Evolutionary conservation across 2,888 invertebrate genomes (phyloP).

Genomic region (Cephus pulcher): DNA sequence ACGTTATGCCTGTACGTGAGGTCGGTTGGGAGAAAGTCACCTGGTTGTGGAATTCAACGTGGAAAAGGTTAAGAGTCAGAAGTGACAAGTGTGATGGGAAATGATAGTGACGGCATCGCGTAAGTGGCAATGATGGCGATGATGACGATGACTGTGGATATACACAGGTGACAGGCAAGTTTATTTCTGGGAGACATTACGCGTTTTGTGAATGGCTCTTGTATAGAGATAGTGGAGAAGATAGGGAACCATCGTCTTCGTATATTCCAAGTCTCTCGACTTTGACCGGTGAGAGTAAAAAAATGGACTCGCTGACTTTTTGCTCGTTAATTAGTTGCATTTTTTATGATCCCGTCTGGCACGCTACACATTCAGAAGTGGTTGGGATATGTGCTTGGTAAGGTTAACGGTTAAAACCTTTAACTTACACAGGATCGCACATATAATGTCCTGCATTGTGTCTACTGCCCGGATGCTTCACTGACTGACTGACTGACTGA

Average conservation of each 20-base stretch:
- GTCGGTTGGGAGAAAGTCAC: neutral
- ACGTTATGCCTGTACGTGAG: neutral
- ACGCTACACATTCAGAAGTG: slow-evolving; percentile 29
- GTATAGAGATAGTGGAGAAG: neutral
- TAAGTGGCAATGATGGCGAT: neutral
- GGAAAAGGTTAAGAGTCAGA: neutral
- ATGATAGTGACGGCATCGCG: neutral
- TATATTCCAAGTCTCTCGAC: neutral
- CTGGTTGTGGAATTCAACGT: neutral
- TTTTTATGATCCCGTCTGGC: slow-evolving; percentile 43
- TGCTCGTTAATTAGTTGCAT: slow-evolving; percentile 52
- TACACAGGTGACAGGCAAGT: neutral
- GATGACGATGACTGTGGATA: neutral
- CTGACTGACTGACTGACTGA: slow-evolving; percentile 18
- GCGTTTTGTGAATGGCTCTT: neutral
- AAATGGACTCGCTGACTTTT: slow-evolving; percentile 38
- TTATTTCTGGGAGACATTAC: neutral
- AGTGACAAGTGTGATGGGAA: neutral
- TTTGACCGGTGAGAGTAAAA: neutral
- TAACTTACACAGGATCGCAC: neutral
- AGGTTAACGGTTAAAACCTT: neutral
- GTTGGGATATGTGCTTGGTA: slow-evolving; percentile 2
- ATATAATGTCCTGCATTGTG: neutral
- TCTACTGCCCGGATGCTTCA: neutral
- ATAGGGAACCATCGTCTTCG: neutral